Evolutionary conservation across 2,888 invertebrate species (phyloP).

Genomic region (Callyntrura sp.): DNA sequence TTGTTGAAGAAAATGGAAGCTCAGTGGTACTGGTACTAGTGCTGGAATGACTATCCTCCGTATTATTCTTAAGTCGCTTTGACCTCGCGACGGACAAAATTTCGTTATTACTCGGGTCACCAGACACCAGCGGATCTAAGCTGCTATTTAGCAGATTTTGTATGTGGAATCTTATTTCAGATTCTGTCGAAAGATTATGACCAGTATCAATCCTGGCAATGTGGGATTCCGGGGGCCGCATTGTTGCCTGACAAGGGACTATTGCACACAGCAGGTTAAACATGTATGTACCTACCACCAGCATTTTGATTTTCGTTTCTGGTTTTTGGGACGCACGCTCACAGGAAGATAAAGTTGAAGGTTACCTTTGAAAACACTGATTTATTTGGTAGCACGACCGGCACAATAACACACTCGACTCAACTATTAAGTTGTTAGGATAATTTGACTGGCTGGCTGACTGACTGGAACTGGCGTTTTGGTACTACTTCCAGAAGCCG

Average conservation of each 20-base stretch:
- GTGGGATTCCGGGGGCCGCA: constrained; percentile 69
- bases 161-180: too few relatives aligned
- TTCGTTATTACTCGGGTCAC: neutral
- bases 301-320: too few relatives aligned
- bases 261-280: constrained; percentile 79
- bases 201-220: neutral
- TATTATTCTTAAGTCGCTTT: constrained; percentile 36
- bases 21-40: neutral
- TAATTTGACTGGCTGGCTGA: too few relatives aligned
- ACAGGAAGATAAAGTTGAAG: too few relatives aligned
- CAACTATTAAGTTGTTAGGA: too few relatives aligned
- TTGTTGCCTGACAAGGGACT: constrained; percentile 76
- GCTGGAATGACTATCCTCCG: too few relatives aligned
- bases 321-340: too few relatives aligned
- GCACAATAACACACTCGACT: too few relatives aligned
- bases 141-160: neutral
- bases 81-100: neutral
- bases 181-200: neutral
- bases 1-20: neutral
- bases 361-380: too few relatives aligned
- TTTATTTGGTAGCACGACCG: too few relatives aligned
- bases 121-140: constrained; percentile 19
- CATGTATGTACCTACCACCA: constrained; percentile 59
- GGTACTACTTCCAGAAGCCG: neutral
- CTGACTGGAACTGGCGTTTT: constrained; percentile 4